Evolutionary conservation across 2,888 invertebrate genomes (phyloP).

Genomic region (Dysmachus trigonus): DNA sequence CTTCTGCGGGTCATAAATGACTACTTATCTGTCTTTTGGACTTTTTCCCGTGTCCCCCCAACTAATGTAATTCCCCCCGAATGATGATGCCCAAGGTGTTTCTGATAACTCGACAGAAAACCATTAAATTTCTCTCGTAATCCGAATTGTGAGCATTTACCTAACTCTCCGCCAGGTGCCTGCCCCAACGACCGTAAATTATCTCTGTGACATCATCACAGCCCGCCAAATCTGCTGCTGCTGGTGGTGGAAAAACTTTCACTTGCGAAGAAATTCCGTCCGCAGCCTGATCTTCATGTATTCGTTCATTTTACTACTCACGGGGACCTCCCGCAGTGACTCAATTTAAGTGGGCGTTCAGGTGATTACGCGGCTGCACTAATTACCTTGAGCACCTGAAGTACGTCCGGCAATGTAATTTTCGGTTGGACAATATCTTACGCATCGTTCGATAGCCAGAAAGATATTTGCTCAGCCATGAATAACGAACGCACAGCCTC

Average conservation of each 20-base stretch:
- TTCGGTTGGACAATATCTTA: background rate
- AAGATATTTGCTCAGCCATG: background rate
- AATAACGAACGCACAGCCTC: background rate
- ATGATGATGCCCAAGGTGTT: background rate
- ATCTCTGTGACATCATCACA: background rate
- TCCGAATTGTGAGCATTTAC: background rate
- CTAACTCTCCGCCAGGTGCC: background rate
- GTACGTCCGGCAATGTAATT: background rate
- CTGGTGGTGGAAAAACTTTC: constrained; percentile 1
- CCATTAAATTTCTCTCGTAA: background rate
- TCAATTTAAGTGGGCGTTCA: background rate
- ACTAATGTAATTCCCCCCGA: background rate
- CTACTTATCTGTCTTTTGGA: background rate
- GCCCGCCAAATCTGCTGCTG: background rate
- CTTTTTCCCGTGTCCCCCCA: background rate
- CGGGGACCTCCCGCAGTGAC: background rate
- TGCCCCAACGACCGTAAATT: constrained; percentile 1
- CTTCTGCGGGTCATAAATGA: background rate
- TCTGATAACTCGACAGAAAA: constrained; percentile 14
- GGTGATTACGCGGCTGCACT: background rate
- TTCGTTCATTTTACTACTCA: background rate
- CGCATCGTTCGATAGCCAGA: background rate
- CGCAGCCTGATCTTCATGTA: background rate
- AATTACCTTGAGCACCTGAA: background rate
- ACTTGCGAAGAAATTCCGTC: background rate